A percentile compares a stretch with the other conserved stretches of the same genome.
These are phyloP conservation scores for Alauda arvensis DNA, from an alignment of 2,797 vertebrate species.

Conservation along the genomic window DNA sequence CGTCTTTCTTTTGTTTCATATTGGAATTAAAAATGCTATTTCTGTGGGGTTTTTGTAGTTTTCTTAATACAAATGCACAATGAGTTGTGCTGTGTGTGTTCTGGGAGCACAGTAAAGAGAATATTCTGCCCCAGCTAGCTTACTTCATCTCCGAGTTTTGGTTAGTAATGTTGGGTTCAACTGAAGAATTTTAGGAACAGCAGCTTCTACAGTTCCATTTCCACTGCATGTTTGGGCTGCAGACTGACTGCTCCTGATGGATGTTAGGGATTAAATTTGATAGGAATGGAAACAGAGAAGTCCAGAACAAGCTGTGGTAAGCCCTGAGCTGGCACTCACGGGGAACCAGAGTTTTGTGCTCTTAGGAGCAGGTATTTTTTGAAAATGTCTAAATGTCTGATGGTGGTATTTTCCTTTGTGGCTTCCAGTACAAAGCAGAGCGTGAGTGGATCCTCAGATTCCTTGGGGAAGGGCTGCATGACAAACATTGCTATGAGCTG, in stretches of 20 bases:
- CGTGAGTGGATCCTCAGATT: constrained; percentile 86
- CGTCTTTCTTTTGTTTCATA: background rate
- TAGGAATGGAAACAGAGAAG: background rate
- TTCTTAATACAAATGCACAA: background rate
- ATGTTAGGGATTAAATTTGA: background rate
- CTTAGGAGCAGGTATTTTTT: background rate
- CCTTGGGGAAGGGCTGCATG: constrained; percentile 84
- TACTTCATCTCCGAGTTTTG: background rate
- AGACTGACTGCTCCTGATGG: background rate
- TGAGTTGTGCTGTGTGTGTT: background rate
- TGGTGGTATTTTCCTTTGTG: background rate
- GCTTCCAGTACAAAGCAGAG: constrained; percentile 83
- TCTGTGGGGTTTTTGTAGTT: background rate
- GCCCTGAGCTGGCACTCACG: background rate
- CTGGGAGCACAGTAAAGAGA: background rate
- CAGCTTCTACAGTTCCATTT: background rate
- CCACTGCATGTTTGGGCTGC: background rate
- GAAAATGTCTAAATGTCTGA: background rate
- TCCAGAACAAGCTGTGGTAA: background rate
- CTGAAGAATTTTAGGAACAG: background rate
- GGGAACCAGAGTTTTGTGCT: background rate
- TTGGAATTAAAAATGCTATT: background rate
- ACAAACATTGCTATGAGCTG: constrained; percentile 83
- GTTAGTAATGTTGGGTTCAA: background rate
- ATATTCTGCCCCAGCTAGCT: background rate